Percentiles rank a stretch among this genome's conserved stretches.
These are phyloP conservation scores for Erethizon dorsatum DNA, from an alignment of 2,797 vertebrate species.

Conservation along the genomic window DNA sequence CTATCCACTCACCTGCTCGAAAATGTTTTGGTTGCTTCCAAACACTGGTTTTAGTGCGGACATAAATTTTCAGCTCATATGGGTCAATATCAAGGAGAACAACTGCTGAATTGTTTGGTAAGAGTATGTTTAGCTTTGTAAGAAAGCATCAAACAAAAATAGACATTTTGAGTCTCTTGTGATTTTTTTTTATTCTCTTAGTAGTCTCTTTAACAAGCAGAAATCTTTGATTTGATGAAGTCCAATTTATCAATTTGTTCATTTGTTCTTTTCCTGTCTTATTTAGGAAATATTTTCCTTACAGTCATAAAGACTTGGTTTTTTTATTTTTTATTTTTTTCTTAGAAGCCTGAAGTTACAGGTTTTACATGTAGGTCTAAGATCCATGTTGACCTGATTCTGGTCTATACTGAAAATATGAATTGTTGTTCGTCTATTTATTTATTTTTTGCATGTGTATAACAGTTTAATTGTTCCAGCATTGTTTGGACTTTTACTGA, in stretches of 20 bases:
- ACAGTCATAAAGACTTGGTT: background rate
- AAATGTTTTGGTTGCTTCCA: background rate
- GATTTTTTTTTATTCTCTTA: background rate
- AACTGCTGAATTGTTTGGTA: background rate
- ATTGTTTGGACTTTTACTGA: background rate
- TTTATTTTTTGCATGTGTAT: background rate
- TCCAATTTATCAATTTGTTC: background rate
- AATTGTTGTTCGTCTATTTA: background rate
- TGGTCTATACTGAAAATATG: background rate
- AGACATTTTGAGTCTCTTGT: background rate
- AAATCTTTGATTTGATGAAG: background rate
- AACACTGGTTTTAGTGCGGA: background rate
- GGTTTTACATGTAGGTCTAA: background rate
- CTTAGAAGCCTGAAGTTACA: background rate
- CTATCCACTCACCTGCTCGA: background rate
- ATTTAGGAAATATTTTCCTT: background rate
- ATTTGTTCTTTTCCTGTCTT: background rate
- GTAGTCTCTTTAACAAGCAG: background rate
- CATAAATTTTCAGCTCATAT: background rate
- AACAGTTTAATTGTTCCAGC: background rate
- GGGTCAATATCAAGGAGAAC: background rate
- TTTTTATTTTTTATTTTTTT: background rate
- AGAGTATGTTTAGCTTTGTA: background rate
- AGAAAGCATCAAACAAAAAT: background rate
- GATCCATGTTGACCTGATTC: background rate